Evolutionary conservation across 2,113 vertebrate species (phyloP), one percentile per base, ranked within the genome.

Genomic region (Seriola dumerili): DNA sequence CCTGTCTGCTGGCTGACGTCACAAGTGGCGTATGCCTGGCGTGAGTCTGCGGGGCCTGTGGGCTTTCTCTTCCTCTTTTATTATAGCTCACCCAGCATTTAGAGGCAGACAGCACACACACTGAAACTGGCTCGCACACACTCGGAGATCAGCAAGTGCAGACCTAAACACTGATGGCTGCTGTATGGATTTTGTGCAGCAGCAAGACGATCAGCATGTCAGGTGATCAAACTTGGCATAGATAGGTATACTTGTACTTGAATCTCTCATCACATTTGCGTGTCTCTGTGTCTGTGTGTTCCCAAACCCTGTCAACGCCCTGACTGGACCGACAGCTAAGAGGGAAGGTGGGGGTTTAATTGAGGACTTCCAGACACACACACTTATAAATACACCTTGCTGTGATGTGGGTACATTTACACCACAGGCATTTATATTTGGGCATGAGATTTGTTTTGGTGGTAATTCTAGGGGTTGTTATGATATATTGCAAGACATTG

Each of bases 61-160:
- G 88, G 29, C 84, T 90, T 85, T 85, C 90, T 92, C 88, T 94
- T 93, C 91, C 89, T 88, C 91, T 92, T 92, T 91, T 76, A 63
- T 73, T 75, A 71, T 19, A 82, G 85, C 90, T 90, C 90, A 78
- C 25, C 75, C 73, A 88, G 85, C 83, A 80, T 40, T 84, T 68
- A 55, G 75, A 77, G 17, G 38, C 73, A 72, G 59, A 81, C 50
- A 46, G 64, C 70, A 80, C 81, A 77, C 69, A 62, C 25, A 79
- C 12, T 61, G 70, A 69, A 84, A 82, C 73, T 23, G 48, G 2
- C 44, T 55, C 13, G 34, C 76, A 57, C 50, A 13, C 17, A 12
- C n/a, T 52, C 1, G 3, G 8, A 59, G 58, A 76, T 57, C 21
- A 68, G 62, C 40, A 9, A 19, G n/a, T 8, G 65, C n/a, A 58